Evolutionary conservation across 1,140 invertebrate species (phyloP).

Genomic region (Stegodyphus mimosarum): DNA sequence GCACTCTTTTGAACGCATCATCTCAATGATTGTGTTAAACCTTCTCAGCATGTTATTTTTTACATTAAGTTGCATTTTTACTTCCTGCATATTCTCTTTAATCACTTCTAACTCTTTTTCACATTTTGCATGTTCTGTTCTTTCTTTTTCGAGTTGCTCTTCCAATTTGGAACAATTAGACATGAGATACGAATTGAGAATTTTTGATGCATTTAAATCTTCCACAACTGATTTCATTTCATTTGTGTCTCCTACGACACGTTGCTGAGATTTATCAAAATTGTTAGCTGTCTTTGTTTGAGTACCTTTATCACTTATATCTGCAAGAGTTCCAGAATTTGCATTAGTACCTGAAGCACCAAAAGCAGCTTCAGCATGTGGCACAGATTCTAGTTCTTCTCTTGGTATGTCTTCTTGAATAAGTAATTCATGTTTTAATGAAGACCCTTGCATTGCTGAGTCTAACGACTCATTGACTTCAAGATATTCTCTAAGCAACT

Average conservation of each 20-base stretch:
- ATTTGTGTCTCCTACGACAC: neutral
- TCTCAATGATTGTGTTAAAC: conserved; percentile 21
- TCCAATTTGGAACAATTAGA: conserved; percentile 23
- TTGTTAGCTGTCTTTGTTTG: neutral
- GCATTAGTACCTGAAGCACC: neutral
- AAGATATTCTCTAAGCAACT: conserved; percentile 28
- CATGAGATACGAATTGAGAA: conserved; percentile 4
- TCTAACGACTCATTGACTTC: neutral
- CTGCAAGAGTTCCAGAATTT: neutral
- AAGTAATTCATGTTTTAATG: neutral
- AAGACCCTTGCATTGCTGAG: neutral
- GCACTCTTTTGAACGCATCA: conserved; percentile 34
- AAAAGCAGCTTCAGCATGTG: neutral
- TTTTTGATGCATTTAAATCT: neutral
- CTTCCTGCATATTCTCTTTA: conserved; percentile 4
- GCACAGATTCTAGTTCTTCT: neutral
- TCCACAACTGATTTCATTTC: neutral
- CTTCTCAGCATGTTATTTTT: conserved; percentile 8
- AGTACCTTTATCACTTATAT: neutral
- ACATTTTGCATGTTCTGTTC: neutral
- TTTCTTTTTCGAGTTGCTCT: conserved; percentile 2
- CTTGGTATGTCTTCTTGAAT: neutral
- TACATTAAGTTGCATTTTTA: conserved; percentile 26
- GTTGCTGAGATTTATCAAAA: neutral
- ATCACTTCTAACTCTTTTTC: neutral